These are phyloP conservation scores for Antigone vipio DNA, from an alignment of 2,113 vertebrate genomes.

Conservation along the genomic window DNA sequence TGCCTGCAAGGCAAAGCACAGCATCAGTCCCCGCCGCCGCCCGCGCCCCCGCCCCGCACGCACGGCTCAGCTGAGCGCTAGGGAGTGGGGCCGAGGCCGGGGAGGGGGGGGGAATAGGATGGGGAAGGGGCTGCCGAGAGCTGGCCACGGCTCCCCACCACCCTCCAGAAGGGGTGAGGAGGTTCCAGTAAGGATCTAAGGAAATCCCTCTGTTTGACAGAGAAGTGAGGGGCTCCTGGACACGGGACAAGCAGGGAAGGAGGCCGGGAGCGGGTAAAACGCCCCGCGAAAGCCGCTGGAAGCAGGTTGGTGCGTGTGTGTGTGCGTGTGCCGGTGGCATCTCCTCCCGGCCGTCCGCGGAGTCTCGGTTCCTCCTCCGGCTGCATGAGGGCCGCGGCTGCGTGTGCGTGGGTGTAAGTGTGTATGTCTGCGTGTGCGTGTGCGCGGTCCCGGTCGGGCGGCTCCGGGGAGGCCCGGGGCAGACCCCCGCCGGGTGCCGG, in stretches of 20 bases:
- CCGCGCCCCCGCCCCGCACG: not conserved
- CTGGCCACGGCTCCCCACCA: not conserved
- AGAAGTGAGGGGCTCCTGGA: not conserved
- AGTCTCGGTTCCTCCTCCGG: not conserved
- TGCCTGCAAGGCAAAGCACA: slow-evolving; percentile 32
- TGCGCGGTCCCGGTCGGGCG: not conserved
- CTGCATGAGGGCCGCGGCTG: not conserved
- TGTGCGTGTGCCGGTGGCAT: not conserved
- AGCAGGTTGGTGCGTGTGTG: not conserved
- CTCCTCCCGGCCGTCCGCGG: not conserved
- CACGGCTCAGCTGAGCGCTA: not conserved
- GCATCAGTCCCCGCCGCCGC: not conserved
- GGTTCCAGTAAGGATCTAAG: not conserved
- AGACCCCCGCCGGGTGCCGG: not conserved
- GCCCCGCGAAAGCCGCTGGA: not conserved
- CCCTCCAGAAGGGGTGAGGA: not conserved
- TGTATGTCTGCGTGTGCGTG: not conserved
- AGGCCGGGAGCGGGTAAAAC: not conserved
- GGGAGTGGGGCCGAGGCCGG: not conserved
- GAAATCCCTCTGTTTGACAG: not conserved
- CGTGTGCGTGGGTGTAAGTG: not conserved
- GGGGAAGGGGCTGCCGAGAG: not conserved
- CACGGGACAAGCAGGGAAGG: not conserved
- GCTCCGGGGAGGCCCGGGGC: not conserved
- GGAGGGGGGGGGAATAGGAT: not conserved